phyloP scores from a whole-genome alignment of 2,797 vertebrate genomes.

The Falco novaeseelandiae region DNA sequence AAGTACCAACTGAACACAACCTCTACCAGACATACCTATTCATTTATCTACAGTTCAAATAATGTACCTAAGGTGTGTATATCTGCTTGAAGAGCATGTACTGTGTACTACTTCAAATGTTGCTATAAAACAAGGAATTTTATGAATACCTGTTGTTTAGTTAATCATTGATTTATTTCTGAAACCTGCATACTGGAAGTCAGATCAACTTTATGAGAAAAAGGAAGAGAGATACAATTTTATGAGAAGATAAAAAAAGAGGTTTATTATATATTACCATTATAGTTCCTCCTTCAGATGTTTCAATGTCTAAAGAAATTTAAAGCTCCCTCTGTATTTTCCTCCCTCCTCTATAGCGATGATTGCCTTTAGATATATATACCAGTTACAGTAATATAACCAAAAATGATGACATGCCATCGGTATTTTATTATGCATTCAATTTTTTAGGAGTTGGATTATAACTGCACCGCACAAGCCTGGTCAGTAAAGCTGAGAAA shows the following conservation, averaged over 20 bases:
- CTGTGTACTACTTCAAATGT: background rate
- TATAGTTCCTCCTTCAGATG: constrained; percentile 29
- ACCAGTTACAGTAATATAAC: constrained; percentile 27
- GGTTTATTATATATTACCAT: constrained; percentile 2
- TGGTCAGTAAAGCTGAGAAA: constrained; percentile 27
- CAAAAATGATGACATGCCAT: constrained; percentile 18
- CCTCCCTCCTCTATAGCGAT: background rate
- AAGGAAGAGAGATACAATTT: background rate
- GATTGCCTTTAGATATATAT: constrained; percentile 44
- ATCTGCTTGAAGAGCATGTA: background rate
- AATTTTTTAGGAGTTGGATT: constrained; percentile 20
- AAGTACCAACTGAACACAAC: background rate
- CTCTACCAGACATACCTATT: background rate
- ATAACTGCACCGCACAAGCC: background rate
- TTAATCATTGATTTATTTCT: constrained; percentile 18
- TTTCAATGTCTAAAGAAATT: constrained; percentile 42
- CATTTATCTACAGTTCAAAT: background rate
- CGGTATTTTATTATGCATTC: constrained; percentile 53
- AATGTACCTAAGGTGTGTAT: background rate
- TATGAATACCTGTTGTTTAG: constrained; percentile 18
- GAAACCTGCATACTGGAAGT: background rate
- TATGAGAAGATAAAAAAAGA: constrained; percentile 22
- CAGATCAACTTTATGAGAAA: background rate
- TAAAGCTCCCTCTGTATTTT: background rate
- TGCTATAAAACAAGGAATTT: constrained; percentile 31